Conservation (phyloP, 2,888 invertebrate genomes). For the Pachydiplax longipennis region DNA sequence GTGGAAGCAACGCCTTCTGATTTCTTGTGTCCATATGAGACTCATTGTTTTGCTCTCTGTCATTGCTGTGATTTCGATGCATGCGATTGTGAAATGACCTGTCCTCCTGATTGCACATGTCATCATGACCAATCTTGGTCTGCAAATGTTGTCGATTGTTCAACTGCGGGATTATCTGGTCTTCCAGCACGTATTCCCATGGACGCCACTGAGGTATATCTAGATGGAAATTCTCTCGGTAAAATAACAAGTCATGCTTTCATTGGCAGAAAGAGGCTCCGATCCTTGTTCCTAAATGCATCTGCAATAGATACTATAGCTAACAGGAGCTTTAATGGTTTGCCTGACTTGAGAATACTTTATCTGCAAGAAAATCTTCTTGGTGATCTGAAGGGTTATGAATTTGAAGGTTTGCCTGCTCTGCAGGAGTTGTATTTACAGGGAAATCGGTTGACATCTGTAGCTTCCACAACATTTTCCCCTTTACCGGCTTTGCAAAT, state of each 20-base stretch:
- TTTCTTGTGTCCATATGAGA: slow-evolving; percentile 84
- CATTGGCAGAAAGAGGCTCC: slow-evolving; percentile 81
- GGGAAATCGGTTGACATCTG: slow-evolving; percentile 73
- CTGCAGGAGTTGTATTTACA: slow-evolving; percentile 77
- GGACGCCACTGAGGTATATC: slow-evolving; percentile 87
- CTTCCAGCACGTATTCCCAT: slow-evolving; percentile 86
- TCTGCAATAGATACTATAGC: slow-evolving; percentile 81
- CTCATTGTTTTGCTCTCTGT: slow-evolving; percentile 85
- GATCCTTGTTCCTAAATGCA: slow-evolving; percentile 77
- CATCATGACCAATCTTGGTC: slow-evolving; percentile 89
- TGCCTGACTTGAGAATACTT: slow-evolving; percentile 76
- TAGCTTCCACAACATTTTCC: slow-evolving; percentile 76
- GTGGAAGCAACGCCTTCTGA: slow-evolving; percentile 82
- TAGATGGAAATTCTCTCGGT: slow-evolving; percentile 83
- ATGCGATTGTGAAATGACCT: slow-evolving; percentile 92
- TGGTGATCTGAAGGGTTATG: slow-evolving; percentile 75
- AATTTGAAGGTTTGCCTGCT: slow-evolving; percentile 79
- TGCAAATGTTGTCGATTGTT: slow-evolving; percentile 86
- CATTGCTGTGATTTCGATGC: slow-evolving; percentile 92
- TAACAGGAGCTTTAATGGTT: slow-evolving; percentile 85
- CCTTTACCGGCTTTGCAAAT: slow-evolving; percentile 71
- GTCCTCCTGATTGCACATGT: slow-evolving; percentile 86
- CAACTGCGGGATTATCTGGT: slow-evolving; percentile 72
- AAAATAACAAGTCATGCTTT: slow-evolving; percentile 82
- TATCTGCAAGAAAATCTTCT: slow-evolving; percentile 79